A percentile compares a stretch with the other conserved stretches of the same genome.
phyloP scores from a whole-genome alignment of 2,888 invertebrate species.

The Volucella zonaria region DNA sequence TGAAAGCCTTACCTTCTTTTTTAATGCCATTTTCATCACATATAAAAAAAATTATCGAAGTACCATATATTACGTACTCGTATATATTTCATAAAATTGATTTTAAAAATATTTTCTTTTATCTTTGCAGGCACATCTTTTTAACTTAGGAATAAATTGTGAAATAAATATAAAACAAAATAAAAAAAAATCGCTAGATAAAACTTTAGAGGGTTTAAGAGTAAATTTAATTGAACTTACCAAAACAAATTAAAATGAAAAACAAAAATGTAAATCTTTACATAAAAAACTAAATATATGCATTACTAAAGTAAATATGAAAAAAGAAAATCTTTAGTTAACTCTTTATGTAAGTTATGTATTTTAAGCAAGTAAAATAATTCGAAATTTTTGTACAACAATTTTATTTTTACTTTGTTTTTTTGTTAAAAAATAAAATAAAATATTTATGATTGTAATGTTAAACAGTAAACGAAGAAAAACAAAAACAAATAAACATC shows the following conservation, averaged over 20 bases:
- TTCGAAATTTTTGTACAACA: constrained; percentile 69
- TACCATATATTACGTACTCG: background rate
- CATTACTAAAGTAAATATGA: constrained; percentile 22
- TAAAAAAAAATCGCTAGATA: constrained; percentile 47
- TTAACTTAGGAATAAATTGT: constrained; percentile 71
- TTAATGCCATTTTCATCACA: no score
- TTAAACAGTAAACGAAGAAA: background rate
- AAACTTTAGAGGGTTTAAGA: constrained; percentile 63
- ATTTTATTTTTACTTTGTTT: constrained; percentile 18
- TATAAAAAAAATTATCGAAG: no score
- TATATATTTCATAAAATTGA: background rate
- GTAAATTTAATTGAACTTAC: constrained; percentile 37
- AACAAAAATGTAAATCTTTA: constrained; percentile 29
- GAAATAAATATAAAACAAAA: constrained; percentile 37
- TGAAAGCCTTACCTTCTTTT: no score
- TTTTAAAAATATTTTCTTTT: constrained; percentile 3
- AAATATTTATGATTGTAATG: constrained; percentile 10
- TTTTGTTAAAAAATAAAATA: constrained; percentile 21
- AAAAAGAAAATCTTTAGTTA: constrained; percentile 39
- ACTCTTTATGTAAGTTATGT: constrained; percentile 41
- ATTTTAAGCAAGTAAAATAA: constrained; percentile 56
- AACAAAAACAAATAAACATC: constrained; percentile 40
- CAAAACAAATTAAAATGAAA: constrained; percentile 25
- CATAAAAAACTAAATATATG: constrained; percentile 17
- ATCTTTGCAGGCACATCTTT: constrained; percentile 64